Base-by-base conservation (phyloP, 1,140 invertebrate species). In the Hesperophylax magnus region DNA sequence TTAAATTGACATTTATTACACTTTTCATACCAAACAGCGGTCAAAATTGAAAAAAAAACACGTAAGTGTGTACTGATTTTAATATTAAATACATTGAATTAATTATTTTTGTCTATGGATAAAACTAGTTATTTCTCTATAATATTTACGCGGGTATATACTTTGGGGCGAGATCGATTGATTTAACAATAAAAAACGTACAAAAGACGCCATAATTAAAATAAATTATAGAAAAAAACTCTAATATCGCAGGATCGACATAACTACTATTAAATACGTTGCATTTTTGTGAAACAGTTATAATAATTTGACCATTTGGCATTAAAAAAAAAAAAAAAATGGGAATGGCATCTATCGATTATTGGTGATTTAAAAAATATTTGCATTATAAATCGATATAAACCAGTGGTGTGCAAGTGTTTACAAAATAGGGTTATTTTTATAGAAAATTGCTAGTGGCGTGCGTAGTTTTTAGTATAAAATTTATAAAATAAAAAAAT, bases 171-270 rank as follows among this genome's bases (percentile, higher is more conserved):
- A 56, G n/a, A 53, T 72, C 17, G 52, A 72, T 3, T 3, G 18
- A 53, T 56, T 72, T 72, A 56, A 54, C 69, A 56, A 47, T 72
- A 72, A 72, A 72, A 54, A 72, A 53, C 39, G 9, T 47, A 14
- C 39, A 31, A 20, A 72, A 72, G 69, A 72, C 56, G 69, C 52
- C 69, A 24, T 72, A 27, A 72, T 54, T 72, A 11, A 72, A 72
- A 27, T 53, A 56, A 5, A 24, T 72, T 54, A 22, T 3, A n/a
- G 17, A 17, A 27, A 14, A 27, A 72, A 52, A 72, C 69, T 17
- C 20, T 18, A 71, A 53, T 20, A 52, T 72, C 9, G 3, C 22
- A 17, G 34, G 47, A 18, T 20, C 34, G 27, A 39, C 31, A 60
- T 7, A 60, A 76, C 27, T 39, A 27, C 27, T 39, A 27, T 27